Evolutionary conservation across 1,140 invertebrate species (phyloP), one percentile per base, ranked within the genome.

Genomic region (Drosophila murphyi): DNA sequence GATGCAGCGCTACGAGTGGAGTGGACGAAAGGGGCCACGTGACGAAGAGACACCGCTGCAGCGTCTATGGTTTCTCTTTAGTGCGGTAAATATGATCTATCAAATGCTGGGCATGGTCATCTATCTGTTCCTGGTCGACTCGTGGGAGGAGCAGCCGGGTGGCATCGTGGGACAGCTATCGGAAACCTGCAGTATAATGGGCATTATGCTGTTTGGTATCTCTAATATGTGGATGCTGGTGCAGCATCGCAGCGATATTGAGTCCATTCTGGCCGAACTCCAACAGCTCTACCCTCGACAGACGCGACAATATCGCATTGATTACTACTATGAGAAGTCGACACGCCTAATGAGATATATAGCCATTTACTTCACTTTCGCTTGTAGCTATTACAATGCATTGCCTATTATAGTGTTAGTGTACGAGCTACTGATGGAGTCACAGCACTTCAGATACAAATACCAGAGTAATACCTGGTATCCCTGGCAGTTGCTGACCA

Each of bases 391-490:
- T 48, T 91, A 91, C 48, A 91, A 91, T 50, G 45, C 41, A 0
- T 31, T 85, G 34, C 89, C 89, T 0, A 31, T 91, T 43, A 6
- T 71, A 2, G 48, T 75, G 31, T 41, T 83, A 0, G 4, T 77
- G n/a, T 89, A 79, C 41, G 85, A 91, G 28, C 1, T 69, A 12
- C 4, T 59, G 2, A 3, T 32, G 5, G 67, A 75, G 0, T 62
- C 45, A 0, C 7, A 64, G 2, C 45, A 76, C 0, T 32, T 86
- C 3, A 60, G 41, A 1, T 91, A 63, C 43, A 82, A 64, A 20
- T 72, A 59, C 7, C 89, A 91, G 59, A 83, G 76, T 4, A 78
- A 83, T 59, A 91, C 89, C 8, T 91, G 89, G 89, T 91, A 91
- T 74, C 89, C 89, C 4, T 91, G 89, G 89, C 75, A 61, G 2